A percentile compares a stretch with the other conserved stretches of the same genome.
These are phyloP conservation scores for Reticulitermes speratus DNA, from an alignment of 1,140 invertebrate genomes.

Conservation along the genomic window DNA sequence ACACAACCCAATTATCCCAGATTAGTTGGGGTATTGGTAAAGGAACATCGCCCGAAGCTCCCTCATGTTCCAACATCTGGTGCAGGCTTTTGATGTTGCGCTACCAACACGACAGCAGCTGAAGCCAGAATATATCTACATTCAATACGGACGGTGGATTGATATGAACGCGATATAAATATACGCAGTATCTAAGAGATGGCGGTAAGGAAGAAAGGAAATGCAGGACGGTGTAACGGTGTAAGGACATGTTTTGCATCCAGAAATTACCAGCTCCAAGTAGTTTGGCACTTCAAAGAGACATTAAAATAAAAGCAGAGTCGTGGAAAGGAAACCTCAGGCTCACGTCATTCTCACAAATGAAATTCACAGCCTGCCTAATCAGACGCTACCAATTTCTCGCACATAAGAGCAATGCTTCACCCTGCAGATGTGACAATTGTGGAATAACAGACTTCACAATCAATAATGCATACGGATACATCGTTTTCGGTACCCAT, in stretches of 20 bases:
- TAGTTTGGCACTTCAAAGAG: background rate
- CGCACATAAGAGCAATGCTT: too few relatives aligned
- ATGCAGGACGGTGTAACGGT: background rate
- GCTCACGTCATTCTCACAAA: background rate
- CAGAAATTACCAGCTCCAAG: background rate
- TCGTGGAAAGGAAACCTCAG: background rate
- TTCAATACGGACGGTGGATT: background rate
- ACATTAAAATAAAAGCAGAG: conserved; percentile 3
- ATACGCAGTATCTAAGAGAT: background rate
- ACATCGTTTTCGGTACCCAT: too few relatives aligned
- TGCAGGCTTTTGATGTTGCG: too few relatives aligned
- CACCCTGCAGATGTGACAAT: too few relatives aligned
- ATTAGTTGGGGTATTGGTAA: too few relatives aligned
- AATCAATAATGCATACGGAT: too few relatives aligned
- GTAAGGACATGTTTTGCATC: conserved; percentile 1
- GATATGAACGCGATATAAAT: background rate
- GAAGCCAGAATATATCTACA: too few relatives aligned
- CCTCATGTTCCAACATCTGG: too few relatives aligned
- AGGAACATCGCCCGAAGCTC: too few relatives aligned
- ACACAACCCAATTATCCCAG: too few relatives aligned
- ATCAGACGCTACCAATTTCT: background rate
- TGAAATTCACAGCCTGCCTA: background rate
- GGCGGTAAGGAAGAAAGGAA: background rate
- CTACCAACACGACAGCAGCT: too few relatives aligned
- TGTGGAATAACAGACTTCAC: too few relatives aligned